Evolutionary conservation across 2,888 invertebrate genomes (phyloP), one percentile per base, ranked within the genome.

Genomic region (Torymus auratus): DNA sequence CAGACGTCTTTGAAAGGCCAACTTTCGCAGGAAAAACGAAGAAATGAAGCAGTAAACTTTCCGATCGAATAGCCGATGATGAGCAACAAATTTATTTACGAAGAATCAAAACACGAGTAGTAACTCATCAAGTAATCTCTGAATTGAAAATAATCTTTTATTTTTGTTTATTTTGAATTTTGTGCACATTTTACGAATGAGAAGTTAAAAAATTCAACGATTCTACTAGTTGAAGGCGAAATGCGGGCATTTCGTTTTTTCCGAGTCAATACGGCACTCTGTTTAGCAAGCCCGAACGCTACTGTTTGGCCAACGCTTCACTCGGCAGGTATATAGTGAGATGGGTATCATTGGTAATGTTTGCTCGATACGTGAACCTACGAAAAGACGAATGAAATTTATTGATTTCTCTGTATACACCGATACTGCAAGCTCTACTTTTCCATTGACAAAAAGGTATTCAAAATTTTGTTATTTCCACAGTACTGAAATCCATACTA

Each of bases 291-390:
- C 58, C 58, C 77, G 52, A 23, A 11, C 50, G 64, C 53, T 67
- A 58, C 60, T 71, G 78, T 78, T 78, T 78, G 71, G 56, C 50
- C 23, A 77, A 64, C 64, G 70, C 70, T 77, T 77, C 64, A 62
- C 61, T 77, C 23, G 58, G 67, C 74, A 74, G 67, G 58, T n/a
- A n/a, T n/a, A n/a, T 67, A 73, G 11, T 15, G 41, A 65, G 52
- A 23, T 28, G 28, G 50, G 56, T 58, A 60, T 58, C 67, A 60
- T 67, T 74, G 52, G 41, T 72, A 20, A 11, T 72, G 55, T 72
- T 72, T 64, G 55, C 64, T 64, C 62, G 64, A 41, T 41, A 41
- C 41, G 41, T 41, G 41, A 41, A 41, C 41, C 41, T 41, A 41
- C 41, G 41, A 41, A 41, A 41, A 41, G 41, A 41, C 41, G 41